phyloP scores from a whole-genome alignment of 1,140 invertebrate species.

The Rhagoletis pomonella region DNA sequence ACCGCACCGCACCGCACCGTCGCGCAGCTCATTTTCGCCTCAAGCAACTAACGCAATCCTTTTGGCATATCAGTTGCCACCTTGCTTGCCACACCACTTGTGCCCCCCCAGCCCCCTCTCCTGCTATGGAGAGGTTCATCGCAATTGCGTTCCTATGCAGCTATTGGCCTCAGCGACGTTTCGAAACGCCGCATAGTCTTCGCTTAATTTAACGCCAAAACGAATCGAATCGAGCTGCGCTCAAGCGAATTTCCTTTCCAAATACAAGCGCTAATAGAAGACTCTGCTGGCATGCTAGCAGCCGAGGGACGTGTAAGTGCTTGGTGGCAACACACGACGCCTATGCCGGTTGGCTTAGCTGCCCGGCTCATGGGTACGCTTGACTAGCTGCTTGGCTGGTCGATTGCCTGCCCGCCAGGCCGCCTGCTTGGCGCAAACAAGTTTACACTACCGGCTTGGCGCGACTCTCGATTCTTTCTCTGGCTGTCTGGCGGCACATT shows the following conservation, averaged over 20 bases:
- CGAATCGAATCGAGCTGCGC: slow-evolving; percentile 32
- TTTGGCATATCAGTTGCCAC: slow-evolving; percentile 5
- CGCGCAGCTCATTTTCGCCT: background rate
- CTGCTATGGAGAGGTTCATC: background rate
- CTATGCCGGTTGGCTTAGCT: background rate
- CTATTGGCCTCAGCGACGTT: slow-evolving; percentile 18
- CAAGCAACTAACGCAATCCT: background rate
- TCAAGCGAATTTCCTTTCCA: slow-evolving; percentile 32
- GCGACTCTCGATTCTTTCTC: background rate
- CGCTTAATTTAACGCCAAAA: slow-evolving; percentile 52
- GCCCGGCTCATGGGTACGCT: background rate
- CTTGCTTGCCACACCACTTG: background rate
- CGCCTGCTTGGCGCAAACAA: slow-evolving; percentile 15
- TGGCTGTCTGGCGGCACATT: background rate
- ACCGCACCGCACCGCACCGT: background rate
- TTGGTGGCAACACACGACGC: background rate
- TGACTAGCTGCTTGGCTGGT: slow-evolving; percentile 35
- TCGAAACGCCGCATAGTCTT: slow-evolving; percentile 39
- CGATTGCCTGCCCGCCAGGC: background rate
- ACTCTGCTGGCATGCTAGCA: background rate
- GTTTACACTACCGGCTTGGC: slow-evolving; percentile 35
- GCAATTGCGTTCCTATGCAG: slow-evolving; percentile 3
- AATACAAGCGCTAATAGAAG: background rate
- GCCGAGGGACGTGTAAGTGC: background rate
- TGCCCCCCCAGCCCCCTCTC: background rate